Conservation (phyloP, 1,140 invertebrate species). For the Euwallacea fornicatus region DNA sequence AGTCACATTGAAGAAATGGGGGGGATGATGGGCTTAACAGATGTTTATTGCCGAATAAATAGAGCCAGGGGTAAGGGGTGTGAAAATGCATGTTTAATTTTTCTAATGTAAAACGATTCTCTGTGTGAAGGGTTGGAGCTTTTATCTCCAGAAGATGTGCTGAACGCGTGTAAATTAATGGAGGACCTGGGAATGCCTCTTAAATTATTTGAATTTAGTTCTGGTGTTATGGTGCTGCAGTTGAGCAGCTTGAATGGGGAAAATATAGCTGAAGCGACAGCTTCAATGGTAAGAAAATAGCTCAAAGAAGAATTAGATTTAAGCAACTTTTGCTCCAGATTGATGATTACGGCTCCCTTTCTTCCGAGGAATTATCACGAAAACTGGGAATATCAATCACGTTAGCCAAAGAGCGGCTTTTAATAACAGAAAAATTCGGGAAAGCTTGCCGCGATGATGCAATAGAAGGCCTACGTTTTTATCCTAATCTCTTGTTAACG, state of each 20-base stretch:
- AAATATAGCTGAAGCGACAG: conserved; percentile 71
- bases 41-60: conserved; percentile 96
- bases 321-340: conserved; percentile 62
- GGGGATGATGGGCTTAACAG: conserved; percentile 95
- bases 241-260: conserved; percentile 76
- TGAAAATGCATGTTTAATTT: background rate
- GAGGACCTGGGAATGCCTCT: conserved; percentile 71
- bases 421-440: conserved; percentile 81
- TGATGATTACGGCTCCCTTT: conserved; percentile 70
- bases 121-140: conserved; percentile 67
- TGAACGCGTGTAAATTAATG: conserved; percentile 82
- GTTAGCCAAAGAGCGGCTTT: conserved; percentile 82
- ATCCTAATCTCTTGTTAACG: conserved; percentile 80
- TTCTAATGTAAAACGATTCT: conserved; percentile 1
- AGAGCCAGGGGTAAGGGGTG: conserved; percentile 66
- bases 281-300: conserved; percentile 63
- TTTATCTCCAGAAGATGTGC: conserved; percentile 90
- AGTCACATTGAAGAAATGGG: conserved; percentile 86
- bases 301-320: background rate
- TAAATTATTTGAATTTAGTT: conserved; percentile 81
- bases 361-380: conserved; percentile 84
- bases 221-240: conserved; percentile 89
- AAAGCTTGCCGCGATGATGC: conserved; percentile 91
- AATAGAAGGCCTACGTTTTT: conserved; percentile 90
- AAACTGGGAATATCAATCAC: conserved; percentile 81